A percentile compares a stretch with the other conserved stretches of the same genome.
These are phyloP conservation scores for Pangasius sanitwongsei DNA, from an alignment of 2,797 vertebrate genomes.

Conservation along the genomic window DNA sequence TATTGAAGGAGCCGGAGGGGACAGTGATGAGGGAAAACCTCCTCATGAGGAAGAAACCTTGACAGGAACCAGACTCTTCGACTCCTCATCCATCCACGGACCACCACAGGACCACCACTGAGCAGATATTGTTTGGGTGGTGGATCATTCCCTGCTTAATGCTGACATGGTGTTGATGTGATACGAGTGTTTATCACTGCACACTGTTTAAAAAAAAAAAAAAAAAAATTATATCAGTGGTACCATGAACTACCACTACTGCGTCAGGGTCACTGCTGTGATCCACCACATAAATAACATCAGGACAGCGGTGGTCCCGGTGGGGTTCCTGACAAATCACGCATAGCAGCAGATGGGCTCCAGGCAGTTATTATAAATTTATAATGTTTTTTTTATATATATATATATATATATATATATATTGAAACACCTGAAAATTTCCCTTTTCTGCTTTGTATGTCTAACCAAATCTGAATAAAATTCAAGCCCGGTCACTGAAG, in stretches of 20 bases:
- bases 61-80: not conserved
- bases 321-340: not conserved
- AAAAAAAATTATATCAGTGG: not conserved
- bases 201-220: not conserved
- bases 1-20: not conserved
- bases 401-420: too few species aligned
- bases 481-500: not conserved
- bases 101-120: not conserved
- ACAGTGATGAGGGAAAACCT: not conserved
- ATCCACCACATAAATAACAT: not conserved
- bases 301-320: not conserved
- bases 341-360: not conserved
- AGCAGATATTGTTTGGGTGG: not conserved
- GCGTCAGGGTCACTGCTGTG: not conserved
- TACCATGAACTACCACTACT: not conserved
- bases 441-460: not conserved
- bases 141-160: not conserved
- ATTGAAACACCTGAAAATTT: not conserved
- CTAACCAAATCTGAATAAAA: too few species aligned
- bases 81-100: not conserved
- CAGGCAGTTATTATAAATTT: not conserved
- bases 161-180: not conserved
- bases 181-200: not conserved
- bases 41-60: not conserved
- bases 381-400: not conserved